Conservation (phyloP, 2,888 invertebrate genomes). For the Megalurothrips usitatus region DNA sequence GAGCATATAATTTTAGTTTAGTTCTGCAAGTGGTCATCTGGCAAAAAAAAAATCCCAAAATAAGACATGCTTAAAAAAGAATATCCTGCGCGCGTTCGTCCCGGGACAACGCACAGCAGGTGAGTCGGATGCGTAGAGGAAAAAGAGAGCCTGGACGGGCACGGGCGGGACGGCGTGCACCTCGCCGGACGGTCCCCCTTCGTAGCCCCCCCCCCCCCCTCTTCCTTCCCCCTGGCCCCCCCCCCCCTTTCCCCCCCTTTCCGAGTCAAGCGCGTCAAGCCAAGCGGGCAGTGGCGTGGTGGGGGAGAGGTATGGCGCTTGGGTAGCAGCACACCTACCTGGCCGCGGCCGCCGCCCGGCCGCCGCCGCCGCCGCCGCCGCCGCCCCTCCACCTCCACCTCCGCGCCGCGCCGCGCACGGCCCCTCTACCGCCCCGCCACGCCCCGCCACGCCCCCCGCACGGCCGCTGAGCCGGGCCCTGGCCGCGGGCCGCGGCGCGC, state of each 20-base stretch:
- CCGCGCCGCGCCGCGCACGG: background rate
- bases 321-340: background rate
- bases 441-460: background rate
- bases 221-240: background rate
- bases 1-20: too few species aligned
- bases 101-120: too few species aligned
- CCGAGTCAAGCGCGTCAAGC: background rate
- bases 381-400: background rate
- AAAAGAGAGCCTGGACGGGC: too few species aligned
- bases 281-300: background rate
- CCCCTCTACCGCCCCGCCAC: background rate
- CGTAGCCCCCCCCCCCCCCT: background rate
- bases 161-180: too few species aligned
- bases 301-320: background rate
- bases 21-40: too few species aligned
- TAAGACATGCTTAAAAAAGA: too few species aligned
- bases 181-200: background rate
- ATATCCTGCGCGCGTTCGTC: too few species aligned
- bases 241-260: background rate
- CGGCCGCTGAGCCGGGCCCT: background rate
- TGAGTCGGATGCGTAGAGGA: too few species aligned
- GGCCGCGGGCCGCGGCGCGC: background rate
- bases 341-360: background rate
- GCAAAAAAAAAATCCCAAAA: too few species aligned
- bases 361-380: background rate